Conservation (phyloP, 2,797 vertebrate species). For the Lagodon rhomboides region DNA sequence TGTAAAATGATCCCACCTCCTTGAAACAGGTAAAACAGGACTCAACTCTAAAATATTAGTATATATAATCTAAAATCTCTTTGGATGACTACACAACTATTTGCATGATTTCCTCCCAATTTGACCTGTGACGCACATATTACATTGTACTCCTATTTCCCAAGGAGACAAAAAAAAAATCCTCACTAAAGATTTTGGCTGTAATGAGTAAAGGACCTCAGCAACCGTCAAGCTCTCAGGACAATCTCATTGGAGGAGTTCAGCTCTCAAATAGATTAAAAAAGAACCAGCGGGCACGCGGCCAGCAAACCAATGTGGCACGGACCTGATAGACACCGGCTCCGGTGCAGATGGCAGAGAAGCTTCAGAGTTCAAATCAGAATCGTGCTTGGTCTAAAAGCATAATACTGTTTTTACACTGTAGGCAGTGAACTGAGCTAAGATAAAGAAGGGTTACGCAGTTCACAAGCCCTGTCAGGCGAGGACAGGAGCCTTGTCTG, state of each 20-base stretch:
- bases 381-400: constrained; percentile 46
- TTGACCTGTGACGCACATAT: constrained; percentile 8
- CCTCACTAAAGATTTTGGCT: constrained; percentile 37
- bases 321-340: constrained; percentile 26
- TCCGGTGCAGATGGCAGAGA: constrained; percentile 41
- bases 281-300: constrained; percentile 42
- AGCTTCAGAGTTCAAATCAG: constrained; percentile 50
- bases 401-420: constrained; percentile 30
- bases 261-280: constrained; percentile 70
- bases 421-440: constrained; percentile 24
- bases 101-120: constrained; percentile 29
- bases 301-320: constrained; percentile 60
- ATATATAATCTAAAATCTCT: background rate
- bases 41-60: constrained; percentile 14
- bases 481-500: constrained; percentile 40
- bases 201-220: constrained; percentile 46
- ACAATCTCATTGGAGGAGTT: constrained; percentile 65
- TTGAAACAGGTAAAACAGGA: constrained; percentile 37
- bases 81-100: constrained; percentile 7
- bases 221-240: constrained; percentile 32
- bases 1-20: constrained; percentile 21
- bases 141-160: constrained; percentile 21
- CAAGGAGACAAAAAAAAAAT: constrained; percentile 1
- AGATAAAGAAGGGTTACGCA: constrained; percentile 40
- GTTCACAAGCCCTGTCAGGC: constrained; percentile 50